Percentiles rank a stretch among this genome's conserved stretches.
These are phyloP conservation scores for Oenanthe melanoleuca DNA, from an alignment of 2,113 vertebrate species.

Conservation along the genomic window DNA sequence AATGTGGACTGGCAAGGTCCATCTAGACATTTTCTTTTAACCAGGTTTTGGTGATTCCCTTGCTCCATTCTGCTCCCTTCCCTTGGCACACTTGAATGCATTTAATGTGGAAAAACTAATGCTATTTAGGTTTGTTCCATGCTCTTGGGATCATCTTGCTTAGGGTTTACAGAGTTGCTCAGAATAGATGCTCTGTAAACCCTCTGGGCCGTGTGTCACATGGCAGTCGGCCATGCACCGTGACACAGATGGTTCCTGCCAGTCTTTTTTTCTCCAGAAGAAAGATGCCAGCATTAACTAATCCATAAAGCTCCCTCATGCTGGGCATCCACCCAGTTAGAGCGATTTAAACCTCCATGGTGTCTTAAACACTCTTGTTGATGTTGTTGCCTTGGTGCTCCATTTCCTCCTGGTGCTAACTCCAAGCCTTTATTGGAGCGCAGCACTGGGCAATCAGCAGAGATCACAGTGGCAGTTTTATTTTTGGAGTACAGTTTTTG, in stretches of 20 bases:
- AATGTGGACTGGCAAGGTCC: neutral
- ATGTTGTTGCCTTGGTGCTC: constrained; percentile 28
- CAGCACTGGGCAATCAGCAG: neutral
- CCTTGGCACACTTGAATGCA: neutral
- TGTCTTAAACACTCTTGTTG: neutral
- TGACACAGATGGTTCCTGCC: constrained; percentile 31
- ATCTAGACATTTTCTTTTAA: neutral
- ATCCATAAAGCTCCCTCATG: constrained; percentile 23
- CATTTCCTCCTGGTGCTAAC: neutral
- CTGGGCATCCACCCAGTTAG: constrained; percentile 1
- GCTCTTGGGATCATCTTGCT: neutral
- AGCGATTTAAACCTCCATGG: neutral
- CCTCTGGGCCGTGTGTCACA: neutral
- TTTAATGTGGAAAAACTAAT: neutral
- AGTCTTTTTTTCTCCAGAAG: neutral
- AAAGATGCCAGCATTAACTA: constrained; percentile 19
- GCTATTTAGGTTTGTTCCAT: neutral
- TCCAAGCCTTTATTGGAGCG: neutral
- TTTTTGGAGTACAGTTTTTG: neutral
- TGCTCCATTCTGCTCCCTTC: neutral
- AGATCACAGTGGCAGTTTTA: neutral
- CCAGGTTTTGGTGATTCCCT: neutral
- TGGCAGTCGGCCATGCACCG: neutral
- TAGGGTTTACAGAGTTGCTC: neutral
- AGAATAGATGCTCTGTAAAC: constrained; percentile 22